These are phyloP conservation scores for Cranoglanis bouderius DNA, from an alignment of 2,113 vertebrate species.

Conservation along the genomic window DNA sequence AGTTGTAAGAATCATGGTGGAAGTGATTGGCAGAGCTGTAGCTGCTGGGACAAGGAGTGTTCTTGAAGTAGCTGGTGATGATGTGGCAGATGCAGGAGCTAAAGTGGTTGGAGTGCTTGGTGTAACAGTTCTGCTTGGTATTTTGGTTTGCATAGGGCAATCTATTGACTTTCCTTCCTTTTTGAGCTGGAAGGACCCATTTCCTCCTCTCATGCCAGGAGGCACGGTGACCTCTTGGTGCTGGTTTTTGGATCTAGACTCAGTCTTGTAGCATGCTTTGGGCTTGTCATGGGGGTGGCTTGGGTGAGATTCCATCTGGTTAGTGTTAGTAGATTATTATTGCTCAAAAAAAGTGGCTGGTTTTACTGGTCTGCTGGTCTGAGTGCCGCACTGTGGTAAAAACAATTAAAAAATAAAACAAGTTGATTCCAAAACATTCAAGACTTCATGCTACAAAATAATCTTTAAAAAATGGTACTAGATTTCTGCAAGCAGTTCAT, in stretches of 20 bases:
- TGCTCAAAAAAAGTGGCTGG: background rate
- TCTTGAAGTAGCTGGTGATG: conserved; percentile 7
- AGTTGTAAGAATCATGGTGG: background rate
- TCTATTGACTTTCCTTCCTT: background rate
- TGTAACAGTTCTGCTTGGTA: background rate
- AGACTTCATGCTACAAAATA: background rate
- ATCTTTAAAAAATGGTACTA: background rate
- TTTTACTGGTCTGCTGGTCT: background rate
- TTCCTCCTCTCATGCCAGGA: conserved; percentile 24
- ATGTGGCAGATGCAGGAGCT: background rate
- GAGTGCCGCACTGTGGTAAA: background rate
- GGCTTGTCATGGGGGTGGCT: conserved; percentile 27
- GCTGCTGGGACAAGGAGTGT: background rate
- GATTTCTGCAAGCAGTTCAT: background rate
- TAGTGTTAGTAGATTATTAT: background rate
- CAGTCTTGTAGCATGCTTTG: conserved; percentile 35
- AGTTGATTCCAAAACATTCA: background rate
- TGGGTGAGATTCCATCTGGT: conserved; percentile 22
- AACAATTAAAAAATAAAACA: background rate
- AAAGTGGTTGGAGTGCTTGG: background rate
- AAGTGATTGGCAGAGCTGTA: background rate
- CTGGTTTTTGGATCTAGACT: conserved; percentile 51
- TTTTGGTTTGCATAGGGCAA: conserved; percentile 15
- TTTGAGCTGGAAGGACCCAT: background rate
- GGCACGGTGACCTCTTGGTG: conserved; percentile 36